Evolutionary conservation across 2,113 vertebrate species (phyloP), one percentile per base, ranked within the genome.

Genomic region (Mus spicilegus): DNA sequence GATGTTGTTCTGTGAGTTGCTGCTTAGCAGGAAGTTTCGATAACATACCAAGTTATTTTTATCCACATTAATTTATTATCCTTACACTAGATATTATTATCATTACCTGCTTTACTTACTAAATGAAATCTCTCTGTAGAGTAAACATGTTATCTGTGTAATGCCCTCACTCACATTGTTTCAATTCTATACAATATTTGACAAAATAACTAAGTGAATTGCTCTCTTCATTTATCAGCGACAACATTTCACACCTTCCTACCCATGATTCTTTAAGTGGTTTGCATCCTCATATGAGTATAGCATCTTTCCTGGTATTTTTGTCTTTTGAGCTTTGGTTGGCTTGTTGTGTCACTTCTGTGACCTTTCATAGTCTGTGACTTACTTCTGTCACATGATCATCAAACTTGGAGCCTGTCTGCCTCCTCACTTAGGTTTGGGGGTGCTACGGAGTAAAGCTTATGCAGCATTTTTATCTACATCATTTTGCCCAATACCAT

Each of bases 151-250:
- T 30, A 61, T 54, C 11, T 22, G 3, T 88, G 81, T 94, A 49
- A 78, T 56, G 3, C 8, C 33, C 7, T 90, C 65, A 0, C 14
- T 33, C 14, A 75, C 26, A n/a, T 5, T 89, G 2, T 87, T 42
- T 82, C 58, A 78, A 77, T 91, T 42, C 30, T 91, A 13, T 75
- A 36, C 56, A 84, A 87, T 90, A 87, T 76, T 93, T 87, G 26
- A n/a, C 65, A 72, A 61, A 69, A 10, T 63, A 81, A 88, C 72
- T 94, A 75, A 93, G 87, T 78, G 0, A 24, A 88, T 80, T 65
- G 20, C 65, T 17, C 4, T 92, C 16, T 95, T 54, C 26, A 69
- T 51, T 90, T 84, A 12, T 49, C 67, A 75, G 0, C 78, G 77
- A 84, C 1, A 90, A 2, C 54, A 39, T 56, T 75, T 33, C 5